These are phyloP conservation scores for Carabus problematicus DNA, from an alignment of 2,888 invertebrate genomes.

Conservation along the genomic window DNA sequence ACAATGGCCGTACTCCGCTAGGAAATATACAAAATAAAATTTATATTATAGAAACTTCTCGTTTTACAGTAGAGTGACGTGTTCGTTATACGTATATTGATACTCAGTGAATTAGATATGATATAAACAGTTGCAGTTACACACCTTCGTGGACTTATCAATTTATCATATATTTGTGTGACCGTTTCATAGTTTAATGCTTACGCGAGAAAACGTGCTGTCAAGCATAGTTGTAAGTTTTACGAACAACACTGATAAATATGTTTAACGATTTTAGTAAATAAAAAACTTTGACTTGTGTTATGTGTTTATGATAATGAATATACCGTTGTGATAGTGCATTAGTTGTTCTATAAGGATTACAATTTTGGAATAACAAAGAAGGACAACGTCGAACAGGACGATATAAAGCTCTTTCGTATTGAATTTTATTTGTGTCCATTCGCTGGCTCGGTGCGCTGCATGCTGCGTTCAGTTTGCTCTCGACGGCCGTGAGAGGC, in stretches of 20 bases:
- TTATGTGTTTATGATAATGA: constrained; percentile 11
- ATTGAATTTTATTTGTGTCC: constrained; percentile 43
- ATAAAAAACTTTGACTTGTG: constrained; percentile 13
- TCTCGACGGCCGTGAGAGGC: constrained; percentile 37
- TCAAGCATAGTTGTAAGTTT: constrained; percentile 22
- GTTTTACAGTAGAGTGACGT: no score
- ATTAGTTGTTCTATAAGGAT: neutral
- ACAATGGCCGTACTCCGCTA: no score
- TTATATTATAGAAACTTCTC: constrained; percentile 7
- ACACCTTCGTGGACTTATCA: constrained; percentile 30
- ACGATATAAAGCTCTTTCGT: constrained; percentile 32
- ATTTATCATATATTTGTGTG: constrained; percentile 23
- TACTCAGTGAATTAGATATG: neutral
- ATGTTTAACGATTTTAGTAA: constrained; percentile 8
- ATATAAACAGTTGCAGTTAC: constrained; percentile 21
- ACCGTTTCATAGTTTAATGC: constrained; percentile 28
- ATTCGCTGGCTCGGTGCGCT: constrained; percentile 38
- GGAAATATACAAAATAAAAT: constrained; percentile 3
- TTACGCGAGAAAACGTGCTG: constrained; percentile 30
- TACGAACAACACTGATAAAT: constrained; percentile 27
- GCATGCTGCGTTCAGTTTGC: constrained; percentile 40
- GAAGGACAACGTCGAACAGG: constrained; percentile 21
- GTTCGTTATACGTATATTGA: no score
- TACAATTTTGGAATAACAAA: constrained; percentile 22
- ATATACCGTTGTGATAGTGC: neutral